These are phyloP conservation scores for Anthophora plumipes DNA, from an alignment of 2,888 invertebrate species.

Conservation along the genomic window DNA sequence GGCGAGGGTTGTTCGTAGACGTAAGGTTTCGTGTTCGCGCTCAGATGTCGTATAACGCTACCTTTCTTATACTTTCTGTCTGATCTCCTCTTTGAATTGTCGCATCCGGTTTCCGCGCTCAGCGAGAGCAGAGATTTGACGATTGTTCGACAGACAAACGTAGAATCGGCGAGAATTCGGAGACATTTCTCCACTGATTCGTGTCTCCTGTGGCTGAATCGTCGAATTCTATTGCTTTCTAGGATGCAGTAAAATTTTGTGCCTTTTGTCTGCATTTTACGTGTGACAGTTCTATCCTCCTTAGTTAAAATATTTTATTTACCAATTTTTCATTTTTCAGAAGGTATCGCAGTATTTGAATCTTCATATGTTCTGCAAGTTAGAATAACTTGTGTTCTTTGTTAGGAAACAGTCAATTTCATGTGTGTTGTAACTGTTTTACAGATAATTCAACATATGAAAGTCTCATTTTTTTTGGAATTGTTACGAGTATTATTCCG, in stretches of 20 bases:
- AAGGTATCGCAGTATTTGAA: too few species aligned
- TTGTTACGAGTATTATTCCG: too few species aligned
- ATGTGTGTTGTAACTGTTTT: too few species aligned
- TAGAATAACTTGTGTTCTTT: too few species aligned
- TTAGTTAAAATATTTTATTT: too few species aligned
- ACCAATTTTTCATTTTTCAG: too few species aligned
- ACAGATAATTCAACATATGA: too few species aligned
- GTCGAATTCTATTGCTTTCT: background rate
- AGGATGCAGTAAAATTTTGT: background rate
- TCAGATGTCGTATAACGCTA: slow-evolving; percentile 32
- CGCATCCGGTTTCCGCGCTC: slow-evolving; percentile 12
- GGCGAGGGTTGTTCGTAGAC: background rate
- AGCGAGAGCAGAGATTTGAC: slow-evolving; percentile 15
- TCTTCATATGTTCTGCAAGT: too few species aligned
- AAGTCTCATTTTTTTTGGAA: too few species aligned
- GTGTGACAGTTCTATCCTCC: too few species aligned
- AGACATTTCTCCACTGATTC: background rate
- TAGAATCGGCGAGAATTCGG: background rate
- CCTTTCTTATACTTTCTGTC: slow-evolving; percentile 39
- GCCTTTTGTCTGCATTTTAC: background rate
- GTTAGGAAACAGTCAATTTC: too few species aligned
- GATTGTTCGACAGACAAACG: slow-evolving; percentile 15
- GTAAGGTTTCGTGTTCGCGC: slow-evolving; percentile 32
- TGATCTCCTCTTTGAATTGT: slow-evolving; percentile 51
- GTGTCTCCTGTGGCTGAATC: background rate